Evolutionary conservation across 30 jellyfish, hydroid and myxozoan species (phyloP).

Genomic region (Mastigias papua): DNA sequence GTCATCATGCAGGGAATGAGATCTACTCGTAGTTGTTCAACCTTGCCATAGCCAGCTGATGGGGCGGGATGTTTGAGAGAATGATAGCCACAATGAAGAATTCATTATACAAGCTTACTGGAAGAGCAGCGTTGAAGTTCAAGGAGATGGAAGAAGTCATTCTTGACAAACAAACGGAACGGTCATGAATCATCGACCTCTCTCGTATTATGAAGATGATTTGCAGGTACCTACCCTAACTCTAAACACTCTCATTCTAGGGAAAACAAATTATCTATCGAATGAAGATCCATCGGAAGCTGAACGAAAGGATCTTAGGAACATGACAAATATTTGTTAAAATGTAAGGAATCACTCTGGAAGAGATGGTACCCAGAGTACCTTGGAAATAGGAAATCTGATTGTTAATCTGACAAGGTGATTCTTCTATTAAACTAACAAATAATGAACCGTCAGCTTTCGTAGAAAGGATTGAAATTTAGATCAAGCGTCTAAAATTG

Average conservation of each 20-base stretch:
- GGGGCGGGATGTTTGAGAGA: constrained; percentile 76
- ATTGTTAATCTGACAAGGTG: too few relatives aligned
- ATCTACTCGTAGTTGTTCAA: constrained; percentile 70
- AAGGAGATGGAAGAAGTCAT: constrained; percentile 41
- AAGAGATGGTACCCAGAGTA: constrained; percentile 26
- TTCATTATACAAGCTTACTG: constrained; percentile 32
- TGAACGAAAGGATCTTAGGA: constrained; percentile 43
- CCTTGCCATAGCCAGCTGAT: constrained; percentile 55
- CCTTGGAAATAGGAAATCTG: too few relatives aligned
- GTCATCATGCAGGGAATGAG: constrained; percentile 4
- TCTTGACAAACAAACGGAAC: constrained; percentile 40
- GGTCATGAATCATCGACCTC: constrained; percentile 51
- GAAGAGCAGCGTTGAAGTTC: constrained; percentile 18
- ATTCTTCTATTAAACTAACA: too few relatives aligned
- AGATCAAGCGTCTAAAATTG: too few relatives aligned
- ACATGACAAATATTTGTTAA: constrained; percentile 46
- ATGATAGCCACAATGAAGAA: constrained; percentile 34
- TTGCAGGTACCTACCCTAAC: constrained; percentile 51
- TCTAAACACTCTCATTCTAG: constrained; percentile 31
- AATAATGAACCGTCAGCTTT: too few relatives aligned
- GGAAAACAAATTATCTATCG: constrained; percentile 29
- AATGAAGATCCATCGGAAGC: constrained; percentile 24
- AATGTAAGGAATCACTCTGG: constrained; percentile 48
- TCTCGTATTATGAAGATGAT: constrained; percentile 48
- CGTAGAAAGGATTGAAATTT: too few relatives aligned